These are phyloP conservation scores for Dryobates pubescens DNA, from an alignment of 2,797 vertebrate genomes.

Conservation along the genomic window DNA sequence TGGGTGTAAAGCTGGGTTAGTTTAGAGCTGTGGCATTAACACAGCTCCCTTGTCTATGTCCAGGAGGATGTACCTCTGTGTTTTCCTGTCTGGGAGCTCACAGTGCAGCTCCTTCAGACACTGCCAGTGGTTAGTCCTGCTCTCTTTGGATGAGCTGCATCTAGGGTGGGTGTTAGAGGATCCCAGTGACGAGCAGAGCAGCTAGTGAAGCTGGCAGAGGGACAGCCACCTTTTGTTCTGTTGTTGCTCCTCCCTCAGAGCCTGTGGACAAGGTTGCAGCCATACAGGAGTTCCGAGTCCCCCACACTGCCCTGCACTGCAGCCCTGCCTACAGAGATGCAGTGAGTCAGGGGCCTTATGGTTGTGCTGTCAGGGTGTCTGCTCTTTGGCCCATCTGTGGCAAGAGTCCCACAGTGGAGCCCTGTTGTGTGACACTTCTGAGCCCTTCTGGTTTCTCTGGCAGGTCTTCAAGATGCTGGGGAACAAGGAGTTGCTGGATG, in stretches of 20 bases:
- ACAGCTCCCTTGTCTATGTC: rapidly evolving
- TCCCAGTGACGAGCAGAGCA: background rate
- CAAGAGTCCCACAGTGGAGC: rapidly evolving
- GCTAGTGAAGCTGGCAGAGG: background rate
- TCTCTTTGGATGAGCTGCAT: no score
- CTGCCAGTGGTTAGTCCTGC: background rate
- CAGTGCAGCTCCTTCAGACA: background rate
- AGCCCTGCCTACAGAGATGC: conserved; percentile 93
- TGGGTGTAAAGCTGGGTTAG: background rate
- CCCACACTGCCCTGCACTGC: conserved; percentile 93
- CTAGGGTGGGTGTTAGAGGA: background rate
- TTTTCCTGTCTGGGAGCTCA: background rate
- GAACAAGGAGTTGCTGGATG: conserved; percentile 95
- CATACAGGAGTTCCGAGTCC: conserved; percentile 89
- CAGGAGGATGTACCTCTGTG: background rate
- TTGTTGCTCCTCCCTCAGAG: conserved; percentile 76
- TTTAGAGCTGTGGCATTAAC: background rate
- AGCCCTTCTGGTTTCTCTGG: background rate
- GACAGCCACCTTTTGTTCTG: background rate
- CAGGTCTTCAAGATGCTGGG: conserved; percentile 98
- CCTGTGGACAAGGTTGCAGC: conserved; percentile 93
- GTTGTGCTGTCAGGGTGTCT: rapidly evolving
- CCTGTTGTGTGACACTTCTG: rapidly evolving
- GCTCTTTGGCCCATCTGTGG: background rate
- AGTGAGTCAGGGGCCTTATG: conserved; percentile 75